phyloP scores from a whole-genome alignment of 2,113 vertebrate species.

The Bubo bubo region DNA sequence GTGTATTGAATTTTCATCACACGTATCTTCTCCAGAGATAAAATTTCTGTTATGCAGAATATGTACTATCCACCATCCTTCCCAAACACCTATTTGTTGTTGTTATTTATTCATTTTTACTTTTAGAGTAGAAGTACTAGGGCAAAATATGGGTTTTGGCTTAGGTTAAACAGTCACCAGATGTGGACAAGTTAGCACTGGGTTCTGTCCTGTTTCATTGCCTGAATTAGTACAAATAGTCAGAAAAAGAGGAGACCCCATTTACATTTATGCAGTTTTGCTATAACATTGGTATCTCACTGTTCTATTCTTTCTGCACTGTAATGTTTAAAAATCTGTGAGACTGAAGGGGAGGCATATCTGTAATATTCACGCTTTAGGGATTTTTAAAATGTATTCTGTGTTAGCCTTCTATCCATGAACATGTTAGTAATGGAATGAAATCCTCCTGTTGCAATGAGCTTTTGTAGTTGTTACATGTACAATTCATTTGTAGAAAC shows the following conservation, averaged over 20 bases:
- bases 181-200: fast-evolving
- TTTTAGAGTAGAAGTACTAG: not conserved
- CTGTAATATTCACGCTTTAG: not conserved
- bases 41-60: not conserved
- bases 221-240: not conserved
- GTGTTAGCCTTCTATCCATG: not conserved
- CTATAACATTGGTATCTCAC: not conserved
- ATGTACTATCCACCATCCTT: not conserved
- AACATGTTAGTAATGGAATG: not conserved
- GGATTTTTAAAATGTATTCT: not conserved
- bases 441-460: not conserved
- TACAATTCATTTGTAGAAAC: not conserved
- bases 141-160: not conserved
- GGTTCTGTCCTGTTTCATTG: not conserved
- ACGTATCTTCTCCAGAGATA: not conserved
- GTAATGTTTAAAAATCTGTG: not conserved
- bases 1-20: not conserved
- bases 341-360: not conserved
- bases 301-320: not conserved
- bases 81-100: not conserved
- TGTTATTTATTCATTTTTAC: not conserved
- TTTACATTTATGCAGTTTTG: not conserved
- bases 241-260: not conserved
- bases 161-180: not conserved
- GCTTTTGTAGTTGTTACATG: not conserved